A percentile compares a stretch with the other conserved stretches of the same genome.
These are phyloP conservation scores for Platyscapa corneri DNA, from an alignment of 1,140 invertebrate species.

Conservation along the genomic window DNA sequence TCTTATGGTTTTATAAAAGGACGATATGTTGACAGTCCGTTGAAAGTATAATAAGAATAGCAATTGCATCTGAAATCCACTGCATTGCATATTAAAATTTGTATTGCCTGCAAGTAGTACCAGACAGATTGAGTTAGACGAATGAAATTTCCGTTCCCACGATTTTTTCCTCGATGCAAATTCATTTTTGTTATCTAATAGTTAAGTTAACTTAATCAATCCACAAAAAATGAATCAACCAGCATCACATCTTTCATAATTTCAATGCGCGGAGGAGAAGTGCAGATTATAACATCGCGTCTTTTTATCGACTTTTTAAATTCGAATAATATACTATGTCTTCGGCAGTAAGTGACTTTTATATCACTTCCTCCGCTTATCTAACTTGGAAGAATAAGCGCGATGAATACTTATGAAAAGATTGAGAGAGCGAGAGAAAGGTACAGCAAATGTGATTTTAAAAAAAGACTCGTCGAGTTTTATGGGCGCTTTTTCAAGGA, in stretches of 20 bases:
- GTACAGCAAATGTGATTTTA: conserved; percentile 39
- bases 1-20: background rate
- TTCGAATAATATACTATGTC: background rate
- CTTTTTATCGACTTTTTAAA: background rate
- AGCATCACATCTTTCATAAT: too few relatives aligned
- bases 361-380: conserved; percentile 10
- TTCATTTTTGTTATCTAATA: background rate
- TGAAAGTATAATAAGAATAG: background rate
- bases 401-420: conserved; percentile 36
- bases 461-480: conserved; percentile 37
- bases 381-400: background rate
- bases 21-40: background rate
- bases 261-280: too few relatives aligned
- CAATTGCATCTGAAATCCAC: background rate
- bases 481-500: conserved; percentile 41
- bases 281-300: background rate
- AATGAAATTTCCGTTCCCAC: background rate
- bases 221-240: too few relatives aligned
- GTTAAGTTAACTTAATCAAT: background rate
- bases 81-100: background rate
- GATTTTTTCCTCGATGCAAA: background rate
- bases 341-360: conserved; percentile 14
- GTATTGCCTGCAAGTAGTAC: background rate
- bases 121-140: background rate
- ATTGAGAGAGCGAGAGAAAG: conserved; percentile 13